A percentile compares a stretch with the other conserved stretches of the same genome.
Evolutionary conservation across 2,888 invertebrate genomes (phyloP).

Genomic region (Eupithecia abbreviata): DNA sequence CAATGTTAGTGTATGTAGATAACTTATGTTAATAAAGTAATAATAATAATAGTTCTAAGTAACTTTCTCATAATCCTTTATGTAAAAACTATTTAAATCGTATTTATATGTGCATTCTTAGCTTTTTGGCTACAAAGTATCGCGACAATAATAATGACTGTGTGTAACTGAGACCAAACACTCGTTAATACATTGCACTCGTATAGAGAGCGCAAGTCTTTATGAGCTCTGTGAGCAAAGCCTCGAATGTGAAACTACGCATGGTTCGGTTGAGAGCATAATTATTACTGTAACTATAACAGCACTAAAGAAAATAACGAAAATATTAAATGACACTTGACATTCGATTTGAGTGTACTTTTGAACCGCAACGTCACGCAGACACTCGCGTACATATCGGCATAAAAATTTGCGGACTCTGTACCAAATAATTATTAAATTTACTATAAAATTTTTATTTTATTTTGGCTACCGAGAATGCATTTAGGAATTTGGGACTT

Average conservation of each 20-base stretch:
- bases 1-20: not conserved
- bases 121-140: conserved; percentile 26
- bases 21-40: not conserved
- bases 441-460: not conserved
- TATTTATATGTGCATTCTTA: conserved; percentile 9
- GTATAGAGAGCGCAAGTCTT: not conserved
- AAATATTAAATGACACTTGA: too few species aligned
- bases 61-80: not conserved
- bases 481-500: conserved; percentile 4
- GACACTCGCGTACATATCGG: too few species aligned
- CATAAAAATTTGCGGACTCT: too few species aligned
- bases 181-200: conserved; percentile 54
- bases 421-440: too few species aligned
- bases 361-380: too few species aligned
- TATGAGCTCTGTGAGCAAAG: too few species aligned
- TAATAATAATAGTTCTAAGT: not conserved
- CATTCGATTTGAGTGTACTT: too few species aligned
- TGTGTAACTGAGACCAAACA: conserved; percentile 55
- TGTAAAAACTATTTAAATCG: not conserved
- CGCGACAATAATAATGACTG: conserved; percentile 54
- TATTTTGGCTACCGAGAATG: conserved; percentile 8
- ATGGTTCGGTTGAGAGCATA: too few species aligned
- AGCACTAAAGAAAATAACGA: too few species aligned
- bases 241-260: too few species aligned
- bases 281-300: too few species aligned